phyloP scores from a whole-genome alignment of 2,797 vertebrate species.

The Saxicola maurus region DNA sequence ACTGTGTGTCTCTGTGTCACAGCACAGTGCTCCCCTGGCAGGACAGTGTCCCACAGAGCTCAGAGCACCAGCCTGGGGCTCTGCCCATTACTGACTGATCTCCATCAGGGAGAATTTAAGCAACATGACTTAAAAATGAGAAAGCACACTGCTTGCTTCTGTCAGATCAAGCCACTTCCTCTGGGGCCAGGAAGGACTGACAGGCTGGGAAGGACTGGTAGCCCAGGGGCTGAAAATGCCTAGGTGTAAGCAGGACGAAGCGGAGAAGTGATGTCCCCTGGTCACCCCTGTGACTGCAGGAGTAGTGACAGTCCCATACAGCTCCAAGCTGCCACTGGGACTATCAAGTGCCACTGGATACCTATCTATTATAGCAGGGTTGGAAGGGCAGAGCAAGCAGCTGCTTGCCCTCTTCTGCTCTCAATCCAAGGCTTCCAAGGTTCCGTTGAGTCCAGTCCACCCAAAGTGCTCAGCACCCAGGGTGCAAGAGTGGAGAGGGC shows the following conservation, averaged over 20 bases:
- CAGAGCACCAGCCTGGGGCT: neutral
- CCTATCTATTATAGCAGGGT: neutral
- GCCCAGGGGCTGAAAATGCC: neutral
- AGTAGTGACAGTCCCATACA: neutral
- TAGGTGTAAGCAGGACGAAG: neutral
- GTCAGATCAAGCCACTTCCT: neutral
- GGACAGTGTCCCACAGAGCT: neutral
- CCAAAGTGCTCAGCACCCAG: accelerated
- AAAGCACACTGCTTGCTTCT: neutral
- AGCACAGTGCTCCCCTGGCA: accelerated
- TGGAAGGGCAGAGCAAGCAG: neutral
- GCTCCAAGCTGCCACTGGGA: neutral
- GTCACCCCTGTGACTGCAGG: accelerated
- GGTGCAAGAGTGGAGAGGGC: accelerated
- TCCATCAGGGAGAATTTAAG: neutral
- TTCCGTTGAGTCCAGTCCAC: accelerated
- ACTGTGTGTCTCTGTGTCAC: accelerated
- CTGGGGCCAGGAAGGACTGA: neutral
- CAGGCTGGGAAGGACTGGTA: neutral
- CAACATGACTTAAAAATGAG: neutral
- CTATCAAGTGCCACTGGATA: neutral
- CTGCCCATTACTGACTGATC: neutral
- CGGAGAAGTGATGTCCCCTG: neutral
- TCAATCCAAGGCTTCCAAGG: neutral
- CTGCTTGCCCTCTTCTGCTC: neutral